These are phyloP conservation scores for Calameuta idolon DNA, from an alignment of 2,888 invertebrate genomes.

Conservation along the genomic window DNA sequence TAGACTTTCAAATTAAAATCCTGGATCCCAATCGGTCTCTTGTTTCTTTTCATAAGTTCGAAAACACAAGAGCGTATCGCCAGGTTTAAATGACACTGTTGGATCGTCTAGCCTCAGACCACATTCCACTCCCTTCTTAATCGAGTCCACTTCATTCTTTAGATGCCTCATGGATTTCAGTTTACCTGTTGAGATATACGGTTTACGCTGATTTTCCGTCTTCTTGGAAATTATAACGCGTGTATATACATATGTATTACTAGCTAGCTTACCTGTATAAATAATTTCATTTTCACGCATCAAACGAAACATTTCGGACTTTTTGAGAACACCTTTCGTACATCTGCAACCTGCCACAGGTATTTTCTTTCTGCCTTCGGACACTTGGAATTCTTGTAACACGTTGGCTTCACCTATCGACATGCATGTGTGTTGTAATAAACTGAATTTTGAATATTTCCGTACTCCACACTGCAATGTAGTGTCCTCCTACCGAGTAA, in stretches of 20 bases:
- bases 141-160: constrained; percentile 86
- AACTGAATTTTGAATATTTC: background rate
- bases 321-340: constrained; percentile 79
- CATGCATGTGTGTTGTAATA: background rate
- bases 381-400: constrained; percentile 84
- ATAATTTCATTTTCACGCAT: constrained; percentile 75
- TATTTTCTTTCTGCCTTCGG: constrained; percentile 82
- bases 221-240: constrained; percentile 79
- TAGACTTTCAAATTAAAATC: constrained; percentile 72
- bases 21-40: constrained; percentile 86
- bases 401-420: constrained; percentile 85
- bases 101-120: constrained; percentile 82
- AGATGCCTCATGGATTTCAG: constrained; percentile 88
- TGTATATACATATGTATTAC: constrained; percentile 68
- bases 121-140: constrained; percentile 90
- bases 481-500: constrained; percentile 72
- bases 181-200: constrained; percentile 83
- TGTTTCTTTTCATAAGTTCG: constrained; percentile 74
- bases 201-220: constrained; percentile 89
- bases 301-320: constrained; percentile 76
- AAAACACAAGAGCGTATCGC: constrained; percentile 86
- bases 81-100: constrained; percentile 75
- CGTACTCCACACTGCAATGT: background rate
- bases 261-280: constrained; percentile 74
- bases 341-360: constrained; percentile 93